Base-by-base conservation (phyloP, 2,888 invertebrate species). In the Synanthedon tipuliformis region DNA sequence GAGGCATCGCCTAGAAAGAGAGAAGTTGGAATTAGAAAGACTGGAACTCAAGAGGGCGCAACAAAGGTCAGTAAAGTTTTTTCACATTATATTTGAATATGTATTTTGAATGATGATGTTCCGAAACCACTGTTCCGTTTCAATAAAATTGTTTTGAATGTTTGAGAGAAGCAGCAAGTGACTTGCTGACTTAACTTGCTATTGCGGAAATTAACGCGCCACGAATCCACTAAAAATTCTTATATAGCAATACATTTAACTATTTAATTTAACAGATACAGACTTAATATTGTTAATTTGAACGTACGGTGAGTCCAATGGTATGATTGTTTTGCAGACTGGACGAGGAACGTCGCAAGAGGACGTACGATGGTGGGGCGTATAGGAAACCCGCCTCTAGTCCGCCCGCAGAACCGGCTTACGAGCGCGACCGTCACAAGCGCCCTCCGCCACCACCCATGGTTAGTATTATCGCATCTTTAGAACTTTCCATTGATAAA, bases 41-140 rank as follows among this genome's bases (percentile, higher is more conserved):
- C 89, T 96, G 63, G 96, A 96, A 69, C 80, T 96, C 55, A 93
- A 95, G 75, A 89, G 95, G 54, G 94, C 94, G 57, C 93, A 95
- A 70, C 88, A 94, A 78, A 90, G 91, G 91, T 91, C 76, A 34
- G 34, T 34, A 34, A 34, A 5, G 8, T 34, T 34, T 8, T 23
- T 34, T 34, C 34, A 34, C 34, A 34, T 8, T 34, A 34, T 27
- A 7, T 7, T 27, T 27, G 18, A 18, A n/a, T n/a, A n/a, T n/a
- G n/a, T n/a, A n/a, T n/a, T n/a, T n/a, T n/a, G n/a, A n/a, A n/a
- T n/a, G n/a, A n/a, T n/a, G n/a, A n/a, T n/a, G n/a, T n/a, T n/a
- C n/a, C n/a, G n/a, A n/a, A n/a, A n/a, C n/a, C 4, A 5, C 8
- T 27, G 1, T 27, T 27, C 8, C 7, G 27, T 27, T 27, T 27